Evolutionary conservation across 1,140 invertebrate species (phyloP).

Genomic region (Pseudomyrmex concolor): DNA sequence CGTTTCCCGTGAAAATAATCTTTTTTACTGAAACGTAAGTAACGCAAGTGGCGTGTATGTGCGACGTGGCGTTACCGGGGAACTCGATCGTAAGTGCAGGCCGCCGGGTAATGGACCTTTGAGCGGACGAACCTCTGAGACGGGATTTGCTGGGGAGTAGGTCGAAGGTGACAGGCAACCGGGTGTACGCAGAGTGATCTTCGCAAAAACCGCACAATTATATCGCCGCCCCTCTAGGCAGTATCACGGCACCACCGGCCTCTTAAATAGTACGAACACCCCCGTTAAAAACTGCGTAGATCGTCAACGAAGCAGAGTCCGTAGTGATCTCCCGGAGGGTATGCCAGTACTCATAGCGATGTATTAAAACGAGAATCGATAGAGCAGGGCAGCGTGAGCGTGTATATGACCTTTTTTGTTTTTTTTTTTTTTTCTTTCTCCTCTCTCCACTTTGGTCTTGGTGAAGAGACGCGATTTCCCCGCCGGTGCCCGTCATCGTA

Average conservation of each 20-base stretch:
- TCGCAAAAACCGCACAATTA: conserved; percentile 68
- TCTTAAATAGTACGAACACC: conserved; percentile 66
- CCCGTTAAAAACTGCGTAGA: conserved; percentile 66
- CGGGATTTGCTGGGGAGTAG: conserved; percentile 78
- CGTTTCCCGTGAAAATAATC: conserved; percentile 88
- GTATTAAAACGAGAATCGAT: conserved; percentile 78
- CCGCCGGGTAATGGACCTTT: conserved; percentile 68
- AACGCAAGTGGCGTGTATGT: conserved; percentile 69
- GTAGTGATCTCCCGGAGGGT: conserved; percentile 65
- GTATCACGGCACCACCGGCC: conserved; percentile 61
- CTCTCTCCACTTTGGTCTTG: neutral
- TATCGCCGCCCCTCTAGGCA: conserved; percentile 62
- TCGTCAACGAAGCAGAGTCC: conserved; percentile 56
- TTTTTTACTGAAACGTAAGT: conserved; percentile 89
- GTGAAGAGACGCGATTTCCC: neutral
- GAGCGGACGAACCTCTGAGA: conserved; percentile 63
- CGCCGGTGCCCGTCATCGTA: neutral
- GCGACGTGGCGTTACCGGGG: conserved; percentile 60
- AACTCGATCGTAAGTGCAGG: conserved; percentile 59
- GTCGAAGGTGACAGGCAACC: conserved; percentile 82
- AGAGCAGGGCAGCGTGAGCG: conserved; percentile 72
- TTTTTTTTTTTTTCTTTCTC: neutral
- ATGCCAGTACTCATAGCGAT: conserved; percentile 72
- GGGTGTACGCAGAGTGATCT: conserved; percentile 75
- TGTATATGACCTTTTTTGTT: conserved; percentile 50